Percentiles rank a stretch among this genome's conserved stretches.
Conservation (phyloP, 2,888 invertebrate species). For the Erebia aethiops region DNA sequence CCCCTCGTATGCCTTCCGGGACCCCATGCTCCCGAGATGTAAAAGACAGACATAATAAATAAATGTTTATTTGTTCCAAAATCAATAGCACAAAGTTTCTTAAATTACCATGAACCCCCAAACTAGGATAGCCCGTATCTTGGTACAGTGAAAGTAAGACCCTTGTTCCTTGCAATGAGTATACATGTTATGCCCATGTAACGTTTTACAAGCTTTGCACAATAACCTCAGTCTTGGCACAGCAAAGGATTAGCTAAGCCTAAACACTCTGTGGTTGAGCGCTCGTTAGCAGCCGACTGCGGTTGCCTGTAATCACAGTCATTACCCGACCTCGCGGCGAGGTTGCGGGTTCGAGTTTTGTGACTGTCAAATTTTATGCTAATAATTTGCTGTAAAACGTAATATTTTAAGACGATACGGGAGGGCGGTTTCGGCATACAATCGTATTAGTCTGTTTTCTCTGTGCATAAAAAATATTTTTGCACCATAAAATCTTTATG, state of each 20-base stretch:
- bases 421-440: too few species aligned
- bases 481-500: too few species aligned
- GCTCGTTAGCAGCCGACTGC: conserved; percentile 41
- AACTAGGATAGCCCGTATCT: too few species aligned
- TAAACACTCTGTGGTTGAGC: conserved; percentile 12
- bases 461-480: too few species aligned
- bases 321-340: conserved; percentile 44
- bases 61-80: too few species aligned
- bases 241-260: conserved; percentile 12
- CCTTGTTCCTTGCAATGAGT: neutral
- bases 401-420: neutral
- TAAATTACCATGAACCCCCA: too few species aligned
- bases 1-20: too few species aligned
- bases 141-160: neutral
- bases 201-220: conserved; percentile 2
- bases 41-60: too few species aligned
- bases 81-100: too few species aligned
- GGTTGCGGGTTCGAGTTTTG: conserved; percentile 24
- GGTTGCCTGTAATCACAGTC: conserved; percentile 46
- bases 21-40: too few species aligned
- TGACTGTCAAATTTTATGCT: conserved; percentile 14
- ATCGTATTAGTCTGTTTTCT: too few species aligned
- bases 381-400: neutral
- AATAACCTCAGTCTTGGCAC: conserved; percentile 2
- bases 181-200: conserved; percentile 1